phyloP scores from a whole-genome alignment of 2,797 vertebrate genomes.

The Tragelaphus oryx region DNA sequence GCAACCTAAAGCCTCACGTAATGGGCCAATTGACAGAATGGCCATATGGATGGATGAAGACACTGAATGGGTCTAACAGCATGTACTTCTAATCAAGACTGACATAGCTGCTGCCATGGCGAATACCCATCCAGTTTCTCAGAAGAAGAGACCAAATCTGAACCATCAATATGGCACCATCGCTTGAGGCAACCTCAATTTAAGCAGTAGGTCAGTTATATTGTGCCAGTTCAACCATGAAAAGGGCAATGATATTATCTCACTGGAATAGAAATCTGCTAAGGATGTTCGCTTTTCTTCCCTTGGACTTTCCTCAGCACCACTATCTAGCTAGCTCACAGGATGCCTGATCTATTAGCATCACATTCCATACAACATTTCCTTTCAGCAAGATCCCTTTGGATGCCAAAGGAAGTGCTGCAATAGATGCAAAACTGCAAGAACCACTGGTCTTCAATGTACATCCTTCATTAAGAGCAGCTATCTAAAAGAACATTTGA shows the following conservation, averaged over 20 bases:
- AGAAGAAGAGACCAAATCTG: neutral
- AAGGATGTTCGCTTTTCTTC: neutral
- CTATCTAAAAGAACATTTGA: neutral
- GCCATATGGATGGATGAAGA: neutral
- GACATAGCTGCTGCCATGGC: neutral
- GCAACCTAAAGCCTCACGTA: neutral
- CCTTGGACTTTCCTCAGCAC: neutral
- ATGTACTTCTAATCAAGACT: neutral
- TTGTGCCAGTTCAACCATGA: neutral
- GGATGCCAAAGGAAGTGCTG: neutral
- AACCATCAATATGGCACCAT: neutral
- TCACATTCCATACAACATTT: neutral
- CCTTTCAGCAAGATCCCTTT: neutral
- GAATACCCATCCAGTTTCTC: neutral
- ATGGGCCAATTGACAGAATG: neutral
- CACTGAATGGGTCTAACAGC: neutral
- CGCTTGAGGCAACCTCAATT: neutral
- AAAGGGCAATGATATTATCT: neutral
- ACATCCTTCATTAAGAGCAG: neutral
- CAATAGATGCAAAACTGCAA: neutral
- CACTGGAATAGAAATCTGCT: neutral
- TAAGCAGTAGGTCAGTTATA: neutral
- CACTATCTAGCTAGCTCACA: neutral
- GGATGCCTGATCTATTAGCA: neutral
- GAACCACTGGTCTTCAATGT: neutral